Percentiles rank a stretch among this genome's conserved stretches.
phyloP scores from a whole-genome alignment of 2,797 vertebrate genomes.

The Helicolenus hilgendorfi region DNA sequence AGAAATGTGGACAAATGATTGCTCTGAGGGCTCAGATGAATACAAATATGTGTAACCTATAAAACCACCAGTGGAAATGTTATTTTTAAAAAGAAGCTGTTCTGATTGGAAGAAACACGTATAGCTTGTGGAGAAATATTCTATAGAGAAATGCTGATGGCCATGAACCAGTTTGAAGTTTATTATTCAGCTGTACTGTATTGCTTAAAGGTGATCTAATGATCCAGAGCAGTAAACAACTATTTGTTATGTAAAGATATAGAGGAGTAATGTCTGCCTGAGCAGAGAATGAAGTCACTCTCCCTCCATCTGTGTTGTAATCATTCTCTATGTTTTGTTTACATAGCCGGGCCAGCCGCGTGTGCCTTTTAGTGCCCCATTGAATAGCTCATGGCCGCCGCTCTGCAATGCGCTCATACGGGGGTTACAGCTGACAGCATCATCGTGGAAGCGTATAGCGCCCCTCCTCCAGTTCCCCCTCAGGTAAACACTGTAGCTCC shows the following conservation, averaged over 20 bases:
- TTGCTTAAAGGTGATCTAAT: too few species aligned
- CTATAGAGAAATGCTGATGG: neutral
- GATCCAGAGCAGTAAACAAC: neutral
- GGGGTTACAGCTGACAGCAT: neutral
- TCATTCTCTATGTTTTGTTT: neutral
- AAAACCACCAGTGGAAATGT: neutral
- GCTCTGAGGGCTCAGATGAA: neutral
- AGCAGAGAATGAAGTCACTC: neutral
- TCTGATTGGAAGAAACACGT: neutral
- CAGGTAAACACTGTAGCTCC: too few species aligned
- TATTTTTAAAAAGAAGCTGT: neutral
- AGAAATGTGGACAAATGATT: neutral
- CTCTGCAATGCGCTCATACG: neutral
- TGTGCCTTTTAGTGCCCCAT: neutral
- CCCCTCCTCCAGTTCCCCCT: neutral
- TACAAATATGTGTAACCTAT: neutral
- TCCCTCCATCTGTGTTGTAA: accelerated
- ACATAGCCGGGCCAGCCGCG: neutral
- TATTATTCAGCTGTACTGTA: neutral
- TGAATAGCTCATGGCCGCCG: neutral
- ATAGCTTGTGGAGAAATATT: neutral
- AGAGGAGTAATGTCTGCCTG: neutral
- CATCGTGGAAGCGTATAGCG: neutral
- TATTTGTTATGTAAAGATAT: neutral
- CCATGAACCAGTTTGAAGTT: neutral